These are phyloP conservation scores for Spodoptera frugiperda DNA, from an alignment of 1,140 invertebrate species.

Conservation along the genomic window DNA sequence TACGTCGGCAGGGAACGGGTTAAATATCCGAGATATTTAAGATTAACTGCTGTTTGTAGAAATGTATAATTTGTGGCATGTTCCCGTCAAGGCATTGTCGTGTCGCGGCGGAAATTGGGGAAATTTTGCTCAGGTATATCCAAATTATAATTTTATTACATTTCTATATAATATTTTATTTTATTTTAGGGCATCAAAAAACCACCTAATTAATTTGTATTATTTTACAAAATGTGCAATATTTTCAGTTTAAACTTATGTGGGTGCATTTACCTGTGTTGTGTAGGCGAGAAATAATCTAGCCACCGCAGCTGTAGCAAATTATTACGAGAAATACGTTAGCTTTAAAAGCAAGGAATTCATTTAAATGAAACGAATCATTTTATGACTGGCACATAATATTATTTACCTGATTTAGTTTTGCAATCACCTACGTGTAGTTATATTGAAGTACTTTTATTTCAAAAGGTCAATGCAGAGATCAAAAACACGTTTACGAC, in stretches of 20 bases:
- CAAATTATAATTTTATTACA: neutral
- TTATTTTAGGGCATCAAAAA: no score
- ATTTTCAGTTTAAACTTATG: neutral
- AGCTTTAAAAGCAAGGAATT: no score
- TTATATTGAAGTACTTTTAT: no score
- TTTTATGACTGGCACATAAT: no score
- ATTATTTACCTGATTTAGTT: no score
- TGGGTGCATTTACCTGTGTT: constrained; percentile 1
- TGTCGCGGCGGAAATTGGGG: neutral
- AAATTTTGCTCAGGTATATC: neutral
- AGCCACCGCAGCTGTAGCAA: neutral
- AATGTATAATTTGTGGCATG: neutral
- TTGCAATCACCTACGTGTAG: no score
- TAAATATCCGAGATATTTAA: neutral
- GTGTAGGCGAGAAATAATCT: constrained; percentile 21
- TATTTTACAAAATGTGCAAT: neutral
- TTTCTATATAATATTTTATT: no score
- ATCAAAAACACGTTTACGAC: neutral
- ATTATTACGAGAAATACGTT: neutral
- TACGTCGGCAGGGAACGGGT: constrained; percentile 21
- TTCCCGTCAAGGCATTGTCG: neutral
- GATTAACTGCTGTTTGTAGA: constrained; percentile 22
- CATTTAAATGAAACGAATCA: no score
- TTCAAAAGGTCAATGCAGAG: no score
- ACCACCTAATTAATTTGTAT: neutral